Conservation (phyloP, 1,140 invertebrate genomes). For the Bombus pyrosoma region DNA sequence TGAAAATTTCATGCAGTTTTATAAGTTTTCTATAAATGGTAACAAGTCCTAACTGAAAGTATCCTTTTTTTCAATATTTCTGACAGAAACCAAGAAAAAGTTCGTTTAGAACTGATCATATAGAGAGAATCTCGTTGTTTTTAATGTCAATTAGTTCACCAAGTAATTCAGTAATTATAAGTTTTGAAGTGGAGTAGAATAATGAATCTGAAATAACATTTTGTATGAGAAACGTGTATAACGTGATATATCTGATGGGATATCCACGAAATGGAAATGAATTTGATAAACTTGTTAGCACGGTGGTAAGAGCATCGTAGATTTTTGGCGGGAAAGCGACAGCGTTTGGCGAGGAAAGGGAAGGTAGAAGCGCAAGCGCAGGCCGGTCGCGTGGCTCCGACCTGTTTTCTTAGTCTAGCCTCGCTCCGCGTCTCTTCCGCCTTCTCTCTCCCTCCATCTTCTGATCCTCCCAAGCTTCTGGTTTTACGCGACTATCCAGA, state of each 20-base stretch:
- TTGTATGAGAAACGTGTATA: neutral
- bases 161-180: neutral
- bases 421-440: slow-evolving; percentile 60
- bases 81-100: neutral
- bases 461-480: slow-evolving; percentile 68
- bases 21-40: neutral
- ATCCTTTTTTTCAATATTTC: neutral
- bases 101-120: neutral
- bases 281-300: slow-evolving; percentile 29
- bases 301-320: neutral
- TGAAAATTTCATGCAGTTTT: neutral
- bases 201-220: neutral
- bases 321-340: slow-evolving; percentile 77
- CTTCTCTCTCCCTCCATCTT: slow-evolving; percentile 39
- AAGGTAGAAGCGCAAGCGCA: slow-evolving; percentile 65
- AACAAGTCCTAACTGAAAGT: neutral
- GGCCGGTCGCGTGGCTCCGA: slow-evolving; percentile 77
- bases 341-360: slow-evolving; percentile 51
- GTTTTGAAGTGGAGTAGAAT: rapidly evolving
- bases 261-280: neutral
- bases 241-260: too few relatives aligned
- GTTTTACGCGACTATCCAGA: slow-evolving; percentile 73
- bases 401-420: slow-evolving; percentile 78
- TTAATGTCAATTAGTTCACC: neutral
- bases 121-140: neutral